Conservation (phyloP, 2,797 vertebrate species). For the Ibycter americanus region DNA sequence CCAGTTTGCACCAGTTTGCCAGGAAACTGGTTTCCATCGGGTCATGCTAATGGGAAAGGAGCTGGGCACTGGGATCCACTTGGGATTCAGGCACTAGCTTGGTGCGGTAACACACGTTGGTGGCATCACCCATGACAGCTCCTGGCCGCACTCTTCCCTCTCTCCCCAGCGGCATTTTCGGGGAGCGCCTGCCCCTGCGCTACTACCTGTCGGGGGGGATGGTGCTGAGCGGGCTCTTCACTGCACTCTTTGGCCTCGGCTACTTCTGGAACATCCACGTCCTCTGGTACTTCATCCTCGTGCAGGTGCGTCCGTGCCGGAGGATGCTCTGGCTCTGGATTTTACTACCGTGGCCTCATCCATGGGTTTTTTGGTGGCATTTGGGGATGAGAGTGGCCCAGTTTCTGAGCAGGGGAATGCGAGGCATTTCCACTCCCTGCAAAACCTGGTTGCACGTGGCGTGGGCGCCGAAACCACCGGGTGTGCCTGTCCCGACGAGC, state of each 20-base stretch:
- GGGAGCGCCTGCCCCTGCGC: slow-evolving; percentile 92
- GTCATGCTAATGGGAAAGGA: neutral
- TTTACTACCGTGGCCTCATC: fast-evolving
- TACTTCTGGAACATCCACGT: slow-evolving; percentile 93
- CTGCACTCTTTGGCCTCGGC: slow-evolving; percentile 88
- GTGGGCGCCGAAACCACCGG: neutral
- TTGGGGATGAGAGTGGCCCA: neutral
- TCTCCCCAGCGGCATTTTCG: slow-evolving; percentile 89
- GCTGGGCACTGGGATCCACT: fast-evolving
- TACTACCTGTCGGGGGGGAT: slow-evolving; percentile 93
- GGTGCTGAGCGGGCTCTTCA: slow-evolving; percentile 91
- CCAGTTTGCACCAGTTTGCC: neutral
- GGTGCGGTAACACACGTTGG: fast-evolving
- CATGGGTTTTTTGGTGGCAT: fast-evolving
- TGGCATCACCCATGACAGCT: fast-evolving
- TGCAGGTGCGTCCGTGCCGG: slow-evolving; percentile 82
- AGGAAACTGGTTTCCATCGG: fast-evolving
- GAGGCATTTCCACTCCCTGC: neutral
- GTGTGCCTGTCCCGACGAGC: fast-evolving
- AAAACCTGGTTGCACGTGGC: neutral
- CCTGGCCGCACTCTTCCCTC: neutral
- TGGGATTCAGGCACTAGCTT: fast-evolving
- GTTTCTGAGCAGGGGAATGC: neutral
- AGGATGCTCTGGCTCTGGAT: neutral
- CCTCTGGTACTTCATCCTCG: slow-evolving; percentile 88